Evolutionary conservation across 2,888 invertebrate genomes (phyloP).

Genomic region (Cantharis rufa): DNA sequence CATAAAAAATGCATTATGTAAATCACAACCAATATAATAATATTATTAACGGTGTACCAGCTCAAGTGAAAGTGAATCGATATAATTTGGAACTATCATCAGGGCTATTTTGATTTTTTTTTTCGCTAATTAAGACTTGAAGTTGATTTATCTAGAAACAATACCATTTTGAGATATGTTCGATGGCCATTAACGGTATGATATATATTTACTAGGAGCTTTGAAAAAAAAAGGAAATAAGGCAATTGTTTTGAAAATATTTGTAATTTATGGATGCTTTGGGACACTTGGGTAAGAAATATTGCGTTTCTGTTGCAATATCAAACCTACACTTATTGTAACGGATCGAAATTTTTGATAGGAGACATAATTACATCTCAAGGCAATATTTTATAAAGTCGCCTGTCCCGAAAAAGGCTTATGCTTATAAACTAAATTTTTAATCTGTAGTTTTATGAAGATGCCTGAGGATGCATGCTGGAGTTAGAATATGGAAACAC

Average conservation of each 20-base stretch:
- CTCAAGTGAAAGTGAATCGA: background rate
- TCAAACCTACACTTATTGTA: background rate
- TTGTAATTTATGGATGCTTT: background rate
- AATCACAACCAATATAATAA: background rate
- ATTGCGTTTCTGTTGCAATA: background rate
- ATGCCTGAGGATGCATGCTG: background rate
- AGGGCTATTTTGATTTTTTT: background rate
- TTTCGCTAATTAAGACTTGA: background rate
- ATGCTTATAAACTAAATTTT: background rate
- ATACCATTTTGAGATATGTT: background rate
- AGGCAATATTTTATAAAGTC: background rate
- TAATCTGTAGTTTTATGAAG: background rate
- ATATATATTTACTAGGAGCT: background rate
- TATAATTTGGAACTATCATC: background rate
- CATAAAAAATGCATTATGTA: background rate
- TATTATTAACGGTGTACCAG: background rate
- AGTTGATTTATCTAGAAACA: background rate
- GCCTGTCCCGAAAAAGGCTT: background rate
- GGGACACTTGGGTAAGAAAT: background rate
- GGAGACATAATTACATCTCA: background rate
- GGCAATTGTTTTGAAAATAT: background rate
- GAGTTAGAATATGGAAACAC: background rate
- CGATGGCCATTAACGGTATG: background rate
- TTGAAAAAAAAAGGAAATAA: background rate
- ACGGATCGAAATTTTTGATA: background rate